A percentile compares a stretch with the other conserved stretches of the same genome.
Conservation (phyloP, 2,888 invertebrate species). For the Oxycera nigricornis region DNA sequence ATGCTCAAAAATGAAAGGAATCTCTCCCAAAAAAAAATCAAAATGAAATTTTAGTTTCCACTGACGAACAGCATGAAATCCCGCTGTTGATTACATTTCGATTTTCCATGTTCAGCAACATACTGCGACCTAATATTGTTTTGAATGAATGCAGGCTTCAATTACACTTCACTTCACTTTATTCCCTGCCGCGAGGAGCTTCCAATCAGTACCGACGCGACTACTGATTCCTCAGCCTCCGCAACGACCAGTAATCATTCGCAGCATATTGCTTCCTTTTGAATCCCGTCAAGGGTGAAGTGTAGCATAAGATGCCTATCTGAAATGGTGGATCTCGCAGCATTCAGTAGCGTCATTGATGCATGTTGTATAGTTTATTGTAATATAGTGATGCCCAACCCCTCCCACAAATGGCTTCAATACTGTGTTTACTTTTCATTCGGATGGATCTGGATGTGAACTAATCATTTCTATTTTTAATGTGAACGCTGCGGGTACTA, state of each 20-base stretch:
- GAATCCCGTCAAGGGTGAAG: not conserved
- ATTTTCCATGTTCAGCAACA: too few relatives aligned
- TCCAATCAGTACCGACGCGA: not conserved
- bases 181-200: not conserved
- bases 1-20: too few relatives aligned
- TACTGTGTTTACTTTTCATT: constrained; percentile 38
- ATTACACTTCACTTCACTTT: not conserved
- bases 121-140: too few relatives aligned
- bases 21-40: too few relatives aligned
- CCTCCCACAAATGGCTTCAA: not conserved
- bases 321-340: not conserved
- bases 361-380: not conserved
- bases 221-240: not conserved
- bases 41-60: too few relatives aligned
- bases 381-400: not conserved
- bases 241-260: not conserved
- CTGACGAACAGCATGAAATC: too few relatives aligned
- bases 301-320: constrained; percentile 14
- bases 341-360: not conserved
- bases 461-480: constrained; percentile 37
- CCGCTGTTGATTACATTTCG: too few relatives aligned
- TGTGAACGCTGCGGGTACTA: constrained; percentile 9
- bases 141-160: not conserved
- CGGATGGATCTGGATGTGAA: constrained; percentile 11
- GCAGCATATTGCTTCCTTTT: not conserved